phyloP scores from a whole-genome alignment of 2,113 vertebrate species.

The Saccopteryx bilineata region DNA sequence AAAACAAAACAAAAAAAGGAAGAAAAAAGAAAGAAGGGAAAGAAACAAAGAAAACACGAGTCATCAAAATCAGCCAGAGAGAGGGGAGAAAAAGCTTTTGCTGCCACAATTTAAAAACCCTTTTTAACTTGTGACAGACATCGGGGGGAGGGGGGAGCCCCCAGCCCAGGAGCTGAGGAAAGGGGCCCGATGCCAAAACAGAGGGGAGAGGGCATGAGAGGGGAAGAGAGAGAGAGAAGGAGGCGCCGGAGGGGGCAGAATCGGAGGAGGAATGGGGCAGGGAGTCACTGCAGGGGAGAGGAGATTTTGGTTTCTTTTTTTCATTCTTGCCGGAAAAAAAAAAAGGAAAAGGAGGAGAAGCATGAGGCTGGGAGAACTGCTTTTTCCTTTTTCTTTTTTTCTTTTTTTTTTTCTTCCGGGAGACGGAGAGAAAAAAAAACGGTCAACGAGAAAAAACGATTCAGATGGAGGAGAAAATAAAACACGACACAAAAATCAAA shows the following conservation, averaged over 20 bases:
- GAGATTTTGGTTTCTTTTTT: conserved; percentile 81
- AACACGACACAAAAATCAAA: conserved; percentile 83
- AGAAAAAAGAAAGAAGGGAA: conserved; percentile 73
- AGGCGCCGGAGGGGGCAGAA: not conserved
- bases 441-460: conserved; percentile 86
- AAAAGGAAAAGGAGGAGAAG: conserved; percentile 82
- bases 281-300: conserved; percentile 57
- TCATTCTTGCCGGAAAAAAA: conserved; percentile 83
- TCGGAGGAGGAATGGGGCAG: conserved; percentile 15
- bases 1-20: conserved; percentile 33
- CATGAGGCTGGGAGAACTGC: conserved; percentile 72
- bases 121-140: conserved; percentile 89
- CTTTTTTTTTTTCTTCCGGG: conserved; percentile 85
- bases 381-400: conserved; percentile 84
- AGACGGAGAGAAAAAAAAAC: conserved; percentile 84
- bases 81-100: conserved; percentile 78
- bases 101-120: conserved; percentile 88
- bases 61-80: conserved; percentile 87
- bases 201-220: conserved; percentile 41
- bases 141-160: conserved; percentile 77
- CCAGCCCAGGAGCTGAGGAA: conserved; percentile 81
- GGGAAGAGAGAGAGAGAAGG: not conserved
- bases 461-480: conserved; percentile 84
- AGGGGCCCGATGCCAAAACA: conserved; percentile 84
- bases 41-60: conserved; percentile 87